Base-by-base conservation (phyloP, 2,888 invertebrate species). In the Acanthosoma haemorrhoidale region DNA sequence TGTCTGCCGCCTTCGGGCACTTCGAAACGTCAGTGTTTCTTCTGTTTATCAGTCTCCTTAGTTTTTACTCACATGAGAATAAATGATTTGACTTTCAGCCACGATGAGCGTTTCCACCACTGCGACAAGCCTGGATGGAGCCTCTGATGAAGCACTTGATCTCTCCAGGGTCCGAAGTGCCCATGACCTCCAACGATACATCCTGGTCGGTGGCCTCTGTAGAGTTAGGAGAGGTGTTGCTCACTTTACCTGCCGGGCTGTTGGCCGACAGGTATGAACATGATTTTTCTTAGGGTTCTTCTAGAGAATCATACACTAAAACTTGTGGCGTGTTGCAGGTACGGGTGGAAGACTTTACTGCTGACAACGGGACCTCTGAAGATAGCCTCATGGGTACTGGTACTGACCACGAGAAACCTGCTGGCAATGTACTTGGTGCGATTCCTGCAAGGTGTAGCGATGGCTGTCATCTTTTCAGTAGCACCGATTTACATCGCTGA, bases 401-500 rank as follows among this genome's bases (percentile, higher is more conserved):
- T 76, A 16, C 68, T 76, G 8, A 70, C 68, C 11, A 75, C 75
- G 8, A 69, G 75, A 21, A 67, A 68, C 39, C 70, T 74, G 5
- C 63, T 66, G 9, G 71, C 74, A 4, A 70, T 77, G 15, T 77
- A 72, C 69, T 8, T 72, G 11, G 73, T 73, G 29, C 61, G 75
- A 15, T 11, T 74, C 36, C 68, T 76, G 32, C 76, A 76, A 68
- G 76, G 76, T 16, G 66, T 74, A 9, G 75, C 71, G 9, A 71
- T 76, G 21, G 76, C 76, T 2, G 63, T 76, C 31, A 72, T 74
- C 21, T 75, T 72, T 38, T 76, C 76, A 1, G 75, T 75, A 11
- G 75, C 69, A n/a, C 76, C 77, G 5, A 72, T 75, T 25, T 77
- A 77, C 72, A 71, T 77, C 32, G 76, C 75, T 1, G 77, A 77